Evolutionary conservation across 2,797 vertebrate species (phyloP), one percentile per base, ranked within the genome.

Genomic region (Pygocentrus nattereri): DNA sequence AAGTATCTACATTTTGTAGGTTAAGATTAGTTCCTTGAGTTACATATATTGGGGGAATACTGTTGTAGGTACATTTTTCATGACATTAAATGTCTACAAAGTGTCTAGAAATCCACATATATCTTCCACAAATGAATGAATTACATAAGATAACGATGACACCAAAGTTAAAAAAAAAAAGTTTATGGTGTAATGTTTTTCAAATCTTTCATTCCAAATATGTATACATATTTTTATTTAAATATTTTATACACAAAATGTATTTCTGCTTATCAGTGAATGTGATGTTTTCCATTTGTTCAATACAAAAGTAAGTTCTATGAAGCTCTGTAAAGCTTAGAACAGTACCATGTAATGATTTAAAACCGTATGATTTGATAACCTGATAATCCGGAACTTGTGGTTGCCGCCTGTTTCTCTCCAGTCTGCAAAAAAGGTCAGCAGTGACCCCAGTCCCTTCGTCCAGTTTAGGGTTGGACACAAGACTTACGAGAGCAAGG

Each of bases 371-470:
- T 4, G 16, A 27, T 59, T 76, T 80, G 4, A 50, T 49, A 13
- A 59, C 11, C 1, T 68, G 21, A 44, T 65, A 34, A 31, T 76
- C 4, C 65, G 7, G 5, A 15, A 25, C 1, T 85, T 73, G 79
- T 83, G 68, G 2, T 2, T 74, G 12, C 44, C 50, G 72, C 41
- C 77, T 84, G 31, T 75, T 80, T 50, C 56, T 85, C 85, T 91
- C 23, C 91, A 99, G 98, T 96, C 96, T 6, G 96, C 95, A 82
- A 99, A 98, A 92, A 99, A 98, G 86, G 93, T 98, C 84, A 97
- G 93, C 92, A 98, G 96, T 83, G 96, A 95, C 68, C 98, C 98
- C 73, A 98, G 93, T 86, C 97, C 98, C 0, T 94, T 95, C 13
- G 97, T 99, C 88, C 94, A 97, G 88, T 96, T 99, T 90, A 97